Base-by-base conservation (phyloP, 2,113 vertebrate species). In the Centropus bengalensis region DNA sequence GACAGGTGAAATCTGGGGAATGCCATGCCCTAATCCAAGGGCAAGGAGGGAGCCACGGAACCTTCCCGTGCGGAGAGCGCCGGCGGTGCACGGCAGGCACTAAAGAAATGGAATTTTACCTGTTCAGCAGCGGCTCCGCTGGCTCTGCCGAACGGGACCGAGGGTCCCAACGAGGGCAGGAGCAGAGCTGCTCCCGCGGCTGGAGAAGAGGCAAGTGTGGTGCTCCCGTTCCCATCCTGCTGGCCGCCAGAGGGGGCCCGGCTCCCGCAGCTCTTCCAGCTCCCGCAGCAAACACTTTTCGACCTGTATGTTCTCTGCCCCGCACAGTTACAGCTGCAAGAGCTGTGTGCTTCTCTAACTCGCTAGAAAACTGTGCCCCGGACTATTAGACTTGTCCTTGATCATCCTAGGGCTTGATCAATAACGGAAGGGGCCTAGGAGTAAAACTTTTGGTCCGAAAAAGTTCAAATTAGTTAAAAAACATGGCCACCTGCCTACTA, bases 221-320 rank as follows among this genome's bases (percentile, higher is more conserved):
- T 3, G 1, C 44, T 33, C 19, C 2, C 4, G 0, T 18, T 82
- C 27, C 56, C 28, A 15, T 33, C 10, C 52, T 18, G 16, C 9
- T 54, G 64, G 20, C 93, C 94, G 67, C 81, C 87, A 94, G 94
- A 84, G 89, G 94, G 90, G 47, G 90, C 67, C 49, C 79, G 64
- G 82, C 26, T n/a, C 56, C 51, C 76, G 51, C 81, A 6, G 52
- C 12, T 88, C 55, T 28, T 16, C 27, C 52, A 18, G 68, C 56
- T 67, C 62, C 44, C 6, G n/a, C 36, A 5, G 36, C 36, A 36
- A 36, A 36, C 36, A 36, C 36, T 36, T 36, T 36, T 36, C 36
- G 36, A 36, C 36, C 49, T 66, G 36, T 28, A 38, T 4, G 0
- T 77, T 62, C 32, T 70, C 22, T 44, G 40, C n/a, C 19, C n/a